phyloP scores from a whole-genome alignment of 2,113 vertebrate species.

The Callithrix jacchus region DNA sequence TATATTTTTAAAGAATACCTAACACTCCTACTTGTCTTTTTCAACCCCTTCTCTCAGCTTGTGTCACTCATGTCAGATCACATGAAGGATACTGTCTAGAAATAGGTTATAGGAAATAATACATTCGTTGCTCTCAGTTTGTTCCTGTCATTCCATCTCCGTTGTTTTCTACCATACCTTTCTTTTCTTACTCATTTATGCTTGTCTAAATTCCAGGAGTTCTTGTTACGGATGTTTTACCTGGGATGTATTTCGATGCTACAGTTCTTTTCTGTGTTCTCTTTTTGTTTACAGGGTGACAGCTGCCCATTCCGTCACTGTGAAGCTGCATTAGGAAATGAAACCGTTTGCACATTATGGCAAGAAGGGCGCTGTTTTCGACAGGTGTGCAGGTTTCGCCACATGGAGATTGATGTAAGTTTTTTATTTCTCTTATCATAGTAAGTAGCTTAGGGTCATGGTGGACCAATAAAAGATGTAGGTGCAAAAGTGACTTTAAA shows the following conservation, averaged over 20 bases:
- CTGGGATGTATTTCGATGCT: not conserved
- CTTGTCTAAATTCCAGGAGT: not conserved
- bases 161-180: not conserved
- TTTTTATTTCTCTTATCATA: not conserved
- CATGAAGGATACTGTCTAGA: not conserved
- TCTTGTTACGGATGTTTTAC: not conserved
- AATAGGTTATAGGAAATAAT: not conserved
- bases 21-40: not conserved
- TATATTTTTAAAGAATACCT: not conserved
- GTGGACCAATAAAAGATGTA: not conserved
- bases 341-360: conserved; percentile 94
- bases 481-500: not conserved
- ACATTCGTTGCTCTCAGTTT: not conserved
- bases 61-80: not conserved
- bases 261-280: not conserved
- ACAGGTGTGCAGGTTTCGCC: conserved; percentile 94
- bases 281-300: conserved; percentile 87
- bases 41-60: not conserved
- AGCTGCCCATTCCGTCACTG: conserved; percentile 95
- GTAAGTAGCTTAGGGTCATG: not conserved
- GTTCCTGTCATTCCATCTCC: not conserved
- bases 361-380: conserved; percentile 95
- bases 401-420: conserved; percentile 97
- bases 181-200: not conserved
- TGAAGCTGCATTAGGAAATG: conserved; percentile 94